Base-by-base conservation (phyloP, 2,797 vertebrate species). In the Peromyscus attwateri region DNA sequence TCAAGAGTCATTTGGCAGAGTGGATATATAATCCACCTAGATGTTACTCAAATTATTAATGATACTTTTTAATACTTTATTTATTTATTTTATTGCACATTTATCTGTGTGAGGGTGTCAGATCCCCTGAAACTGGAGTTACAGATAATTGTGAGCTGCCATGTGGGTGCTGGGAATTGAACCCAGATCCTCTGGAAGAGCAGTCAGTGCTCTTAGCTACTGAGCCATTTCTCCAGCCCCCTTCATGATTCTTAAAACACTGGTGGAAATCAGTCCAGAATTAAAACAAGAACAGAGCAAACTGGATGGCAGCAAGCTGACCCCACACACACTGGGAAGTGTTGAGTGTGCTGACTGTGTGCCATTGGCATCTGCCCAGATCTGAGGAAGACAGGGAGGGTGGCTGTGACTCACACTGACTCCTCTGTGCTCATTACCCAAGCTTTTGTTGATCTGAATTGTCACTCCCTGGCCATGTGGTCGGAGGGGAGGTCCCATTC, bases 371-470 rank as follows among this genome's bases (percentile, higher is more conserved):
- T 83, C 88, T 68, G 52, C 25, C 31, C 31, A 29, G 66, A 17
- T 9, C 3, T 40, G 10, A 73, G 79, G 34, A 43, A 6, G 34
- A 64, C 5, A 13, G 17, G 29, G n/a, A 55, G 60, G 62, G 5
- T 1, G 10, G 6, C 16, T 1, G 19, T 29, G 16, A 64, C 57
- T 77, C 34, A 3, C 13, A 4, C 1, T 1, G 75, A 92, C 34
- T 34, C 77, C 60, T 17, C 73, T 82, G 75, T 87, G 62, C 46
- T 52, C 40, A 6, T 52, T 5, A 27, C 19, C 11, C 23, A 16
- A 10, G 77, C 21, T 89, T 95, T 37, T 83, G 25, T 87, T 55
- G 70, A 80, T 76, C 94, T 88, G 77, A 57, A 90, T 89, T 96
- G 92, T 87, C 64, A 76, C 0, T 62, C 64, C 49, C 49, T 71